phyloP scores from a whole-genome alignment of 2,797 vertebrate species.

The Neosalanx taihuensis region DNA sequence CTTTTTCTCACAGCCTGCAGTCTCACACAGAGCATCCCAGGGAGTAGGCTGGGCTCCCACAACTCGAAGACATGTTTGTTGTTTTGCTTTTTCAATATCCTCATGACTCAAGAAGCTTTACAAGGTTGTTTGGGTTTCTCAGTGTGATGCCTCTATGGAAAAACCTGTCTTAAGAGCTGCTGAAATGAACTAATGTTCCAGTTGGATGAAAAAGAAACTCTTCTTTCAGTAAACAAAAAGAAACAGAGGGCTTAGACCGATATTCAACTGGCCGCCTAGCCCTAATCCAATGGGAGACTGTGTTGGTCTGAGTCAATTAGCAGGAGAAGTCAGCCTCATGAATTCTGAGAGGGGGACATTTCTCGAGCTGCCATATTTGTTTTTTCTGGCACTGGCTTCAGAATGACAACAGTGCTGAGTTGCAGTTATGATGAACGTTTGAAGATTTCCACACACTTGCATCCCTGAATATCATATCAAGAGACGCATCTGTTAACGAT shows the following conservation, averaged over 20 bases:
- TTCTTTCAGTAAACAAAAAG: constrained; percentile 58
- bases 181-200: constrained; percentile 38
- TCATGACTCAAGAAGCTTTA: constrained; percentile 42
- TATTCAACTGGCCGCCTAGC: constrained; percentile 56
- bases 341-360: constrained; percentile 55
- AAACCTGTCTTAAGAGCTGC: constrained; percentile 34
- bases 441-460: constrained; percentile 71
- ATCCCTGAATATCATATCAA: constrained; percentile 63
- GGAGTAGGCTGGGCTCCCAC: constrained; percentile 46
- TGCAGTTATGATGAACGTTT: constrained; percentile 54
- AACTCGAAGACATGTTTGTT: constrained; percentile 39
- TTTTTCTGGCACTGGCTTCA: constrained; percentile 64
- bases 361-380: constrained; percentile 62
- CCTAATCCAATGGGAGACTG: constrained; percentile 54
- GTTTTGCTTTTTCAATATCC: constrained; percentile 45
- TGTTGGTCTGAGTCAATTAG: constrained; percentile 64
- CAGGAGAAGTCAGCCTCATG: constrained; percentile 52
- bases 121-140: constrained; percentile 44
- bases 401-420: constrained; percentile 58
- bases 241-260: constrained; percentile 54
- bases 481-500: constrained; percentile 71
- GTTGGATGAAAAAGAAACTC: constrained; percentile 48
- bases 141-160: constrained; percentile 49
- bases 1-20: constrained; percentile 20
- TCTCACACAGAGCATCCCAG: constrained; percentile 29